Evolutionary conservation across 2,113 vertebrate species (phyloP).

Genomic region (Lophius piscatorius): DNA sequence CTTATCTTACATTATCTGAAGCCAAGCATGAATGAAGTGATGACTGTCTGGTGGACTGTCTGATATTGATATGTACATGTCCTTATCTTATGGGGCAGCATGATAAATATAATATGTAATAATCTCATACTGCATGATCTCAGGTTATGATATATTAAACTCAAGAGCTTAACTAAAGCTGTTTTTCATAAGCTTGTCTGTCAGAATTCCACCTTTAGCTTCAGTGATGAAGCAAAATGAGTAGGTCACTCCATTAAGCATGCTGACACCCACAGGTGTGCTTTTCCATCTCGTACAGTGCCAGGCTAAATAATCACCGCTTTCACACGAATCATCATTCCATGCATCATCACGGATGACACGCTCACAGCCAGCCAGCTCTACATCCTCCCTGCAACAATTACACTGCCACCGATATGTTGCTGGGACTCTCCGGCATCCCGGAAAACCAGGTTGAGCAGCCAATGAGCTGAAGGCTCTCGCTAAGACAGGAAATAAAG

Average conservation of each 20-base stretch:
- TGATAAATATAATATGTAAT: conserved; percentile 17
- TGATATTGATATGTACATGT: conserved; percentile 15
- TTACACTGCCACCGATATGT: conserved; percentile 47
- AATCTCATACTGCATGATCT: conserved; percentile 22
- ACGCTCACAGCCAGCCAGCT: conserved; percentile 31
- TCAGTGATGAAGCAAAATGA: conserved; percentile 50
- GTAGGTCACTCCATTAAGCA: conserved; percentile 58
- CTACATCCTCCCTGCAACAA: conserved; percentile 53
- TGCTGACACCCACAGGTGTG: conserved; percentile 60
- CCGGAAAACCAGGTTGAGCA: conserved; percentile 12
- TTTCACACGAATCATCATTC: conserved; percentile 51
- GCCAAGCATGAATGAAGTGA: conserved; percentile 16
- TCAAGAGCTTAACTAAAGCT: conserved; percentile 31
- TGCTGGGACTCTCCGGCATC: conserved; percentile 39
- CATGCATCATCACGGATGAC: conserved; percentile 23
- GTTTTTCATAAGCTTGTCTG: conserved; percentile 42
- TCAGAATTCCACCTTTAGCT: conserved; percentile 63
- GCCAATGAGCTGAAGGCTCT: conserved; percentile 49
- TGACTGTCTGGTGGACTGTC: conserved; percentile 2
- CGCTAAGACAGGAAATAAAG: conserved; percentile 68
- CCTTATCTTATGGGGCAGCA: conserved; percentile 8
- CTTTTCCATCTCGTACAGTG: conserved; percentile 28
- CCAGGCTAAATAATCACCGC: conserved; percentile 58
- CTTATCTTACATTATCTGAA: no score
- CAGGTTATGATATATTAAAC: conserved; percentile 40